Evolutionary conservation across 2,113 vertebrate species (phyloP).

Genomic region (Machaerirhynchus nigripectus): DNA sequence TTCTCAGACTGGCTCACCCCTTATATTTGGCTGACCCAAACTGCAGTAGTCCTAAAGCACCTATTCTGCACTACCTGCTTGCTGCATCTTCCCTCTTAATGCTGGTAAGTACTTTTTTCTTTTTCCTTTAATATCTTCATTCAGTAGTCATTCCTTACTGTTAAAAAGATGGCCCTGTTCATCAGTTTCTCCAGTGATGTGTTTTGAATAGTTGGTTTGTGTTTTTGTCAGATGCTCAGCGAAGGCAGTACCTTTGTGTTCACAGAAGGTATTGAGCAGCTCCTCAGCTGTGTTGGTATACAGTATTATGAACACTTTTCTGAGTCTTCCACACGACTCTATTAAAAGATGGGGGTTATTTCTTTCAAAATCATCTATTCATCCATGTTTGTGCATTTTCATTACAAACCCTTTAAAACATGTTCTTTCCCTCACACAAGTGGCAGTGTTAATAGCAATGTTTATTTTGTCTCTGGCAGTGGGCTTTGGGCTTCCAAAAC

Average conservation of each 20-base stretch:
- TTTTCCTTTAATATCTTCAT: background rate
- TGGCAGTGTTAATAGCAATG: conserved; percentile 14
- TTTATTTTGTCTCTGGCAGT: background rate
- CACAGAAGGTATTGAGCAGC: conserved; percentile 30
- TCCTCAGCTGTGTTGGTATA: background rate
- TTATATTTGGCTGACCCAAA: background rate
- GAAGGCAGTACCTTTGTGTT: background rate
- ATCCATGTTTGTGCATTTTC: background rate
- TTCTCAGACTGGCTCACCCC: background rate
- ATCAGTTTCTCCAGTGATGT: background rate
- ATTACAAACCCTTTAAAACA: background rate
- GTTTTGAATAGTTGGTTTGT: background rate
- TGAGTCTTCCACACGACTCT: background rate
- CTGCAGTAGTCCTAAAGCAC: background rate
- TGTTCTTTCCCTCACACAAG: background rate
- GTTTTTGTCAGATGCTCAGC: background rate
- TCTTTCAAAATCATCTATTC: background rate
- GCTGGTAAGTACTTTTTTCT: conserved; percentile 22
- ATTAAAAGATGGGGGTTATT: background rate
- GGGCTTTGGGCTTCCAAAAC: conserved; percentile 22
- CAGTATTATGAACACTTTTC: conserved; percentile 43
- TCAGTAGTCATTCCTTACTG: background rate
- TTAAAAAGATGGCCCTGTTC: background rate
- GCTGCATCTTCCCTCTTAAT: background rate
- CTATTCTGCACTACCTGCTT: background rate